Percentiles rank a stretch among this genome's conserved stretches.
Conservation (phyloP, 2,888 invertebrate genomes). For the Tenthredo distinguenda region DNA sequence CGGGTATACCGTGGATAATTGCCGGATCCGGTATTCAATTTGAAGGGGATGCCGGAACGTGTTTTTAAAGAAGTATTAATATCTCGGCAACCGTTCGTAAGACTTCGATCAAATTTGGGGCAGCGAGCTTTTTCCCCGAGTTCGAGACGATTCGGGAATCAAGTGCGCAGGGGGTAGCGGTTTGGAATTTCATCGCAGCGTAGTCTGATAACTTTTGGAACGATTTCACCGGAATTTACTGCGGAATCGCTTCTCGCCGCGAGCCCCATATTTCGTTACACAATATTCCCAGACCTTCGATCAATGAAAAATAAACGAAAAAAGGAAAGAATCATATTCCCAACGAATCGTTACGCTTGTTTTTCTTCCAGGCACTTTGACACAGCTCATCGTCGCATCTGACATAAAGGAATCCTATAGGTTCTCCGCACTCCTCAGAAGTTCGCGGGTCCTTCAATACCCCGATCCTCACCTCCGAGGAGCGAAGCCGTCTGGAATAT, state of each 20-base stretch:
- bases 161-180: not conserved
- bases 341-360: not conserved
- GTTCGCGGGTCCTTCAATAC: not conserved
- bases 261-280: too few species aligned
- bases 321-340: too few species aligned
- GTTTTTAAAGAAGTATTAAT: not conserved
- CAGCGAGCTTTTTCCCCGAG: not conserved
- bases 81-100: not conserved
- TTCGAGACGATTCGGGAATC: not conserved
- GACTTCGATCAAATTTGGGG: not conserved
- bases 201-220: too few species aligned
- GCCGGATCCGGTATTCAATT: not conserved
- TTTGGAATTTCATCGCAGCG: too few species aligned
- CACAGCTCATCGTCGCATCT: not conserved
- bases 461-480: constrained; percentile 5
- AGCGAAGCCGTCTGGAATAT: constrained; percentile 18
- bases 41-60: not conserved
- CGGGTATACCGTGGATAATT: not conserved
- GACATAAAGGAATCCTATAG: not conserved
- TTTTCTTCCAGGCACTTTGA: not conserved
- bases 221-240: too few species aligned
- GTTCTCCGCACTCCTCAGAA: not conserved
- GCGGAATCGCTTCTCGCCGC: too few species aligned
- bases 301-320: too few species aligned
- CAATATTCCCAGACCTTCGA: too few species aligned